Conservation (phyloP, 2,888 invertebrate genomes). For the Tinea pellionella region DNA sequence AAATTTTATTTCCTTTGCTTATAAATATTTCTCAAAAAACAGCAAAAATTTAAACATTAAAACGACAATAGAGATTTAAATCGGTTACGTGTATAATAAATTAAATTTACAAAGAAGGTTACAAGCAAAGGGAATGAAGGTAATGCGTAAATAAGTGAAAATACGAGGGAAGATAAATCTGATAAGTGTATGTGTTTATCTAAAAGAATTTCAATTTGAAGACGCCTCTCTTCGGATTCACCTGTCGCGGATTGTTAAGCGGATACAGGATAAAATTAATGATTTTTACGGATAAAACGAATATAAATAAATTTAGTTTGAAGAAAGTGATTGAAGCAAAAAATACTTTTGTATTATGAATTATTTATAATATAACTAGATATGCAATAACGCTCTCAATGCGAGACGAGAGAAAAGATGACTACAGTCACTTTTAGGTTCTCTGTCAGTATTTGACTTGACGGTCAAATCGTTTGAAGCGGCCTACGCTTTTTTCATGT, state of each 20-base stretch:
- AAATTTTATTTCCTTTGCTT: too few relatives aligned
- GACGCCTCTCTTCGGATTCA: conserved; percentile 25
- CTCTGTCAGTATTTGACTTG: too few relatives aligned
- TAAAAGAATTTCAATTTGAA: conserved; percentile 54
- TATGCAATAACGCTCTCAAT: too few relatives aligned
- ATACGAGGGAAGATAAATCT: conserved; percentile 36
- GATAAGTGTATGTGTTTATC: conserved; percentile 46
- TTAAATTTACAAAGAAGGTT: conserved; percentile 38
- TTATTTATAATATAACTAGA: too few relatives aligned
- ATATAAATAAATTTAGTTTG: too few relatives aligned
- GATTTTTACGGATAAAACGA: conserved; percentile 28
- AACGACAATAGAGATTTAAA: not conserved
- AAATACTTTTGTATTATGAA: too few relatives aligned
- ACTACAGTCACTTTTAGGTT: too few relatives aligned
- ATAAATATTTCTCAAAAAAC: too few relatives aligned
- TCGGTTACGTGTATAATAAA: conserved; percentile 30
- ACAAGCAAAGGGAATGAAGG: conserved; percentile 1
- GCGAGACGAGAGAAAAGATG: too few relatives aligned
- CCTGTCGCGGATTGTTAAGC: conserved; percentile 45
- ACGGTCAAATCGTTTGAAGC: too few relatives aligned
- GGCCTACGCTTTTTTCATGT: too few relatives aligned
- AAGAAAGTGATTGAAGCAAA: too few relatives aligned
- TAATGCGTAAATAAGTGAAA: conserved; percentile 23
- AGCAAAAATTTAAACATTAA: not conserved
- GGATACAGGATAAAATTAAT: conserved; percentile 41